phyloP scores from a whole-genome alignment of 2,797 vertebrate species.

The Luscinia megarhynchos region DNA sequence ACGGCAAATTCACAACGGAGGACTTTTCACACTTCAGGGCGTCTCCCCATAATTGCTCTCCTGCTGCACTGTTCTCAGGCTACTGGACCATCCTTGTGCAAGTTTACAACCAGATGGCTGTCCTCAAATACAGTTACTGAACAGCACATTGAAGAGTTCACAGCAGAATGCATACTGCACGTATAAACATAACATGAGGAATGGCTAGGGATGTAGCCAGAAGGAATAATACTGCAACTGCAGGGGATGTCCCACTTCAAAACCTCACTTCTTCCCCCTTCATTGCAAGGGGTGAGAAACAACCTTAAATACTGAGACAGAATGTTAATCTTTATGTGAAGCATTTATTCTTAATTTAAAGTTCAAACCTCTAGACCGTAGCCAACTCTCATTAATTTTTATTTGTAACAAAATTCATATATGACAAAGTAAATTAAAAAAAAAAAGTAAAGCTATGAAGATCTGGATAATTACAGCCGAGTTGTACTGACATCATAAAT shows the following conservation, averaged over 20 bases:
- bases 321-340: constrained; percentile 39
- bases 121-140: not conserved
- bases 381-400: constrained; percentile 18
- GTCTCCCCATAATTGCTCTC: not conserved
- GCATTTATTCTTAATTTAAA: constrained; percentile 19
- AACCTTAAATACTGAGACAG: not conserved
- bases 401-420: constrained; percentile 44
- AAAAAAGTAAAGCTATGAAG: not conserved
- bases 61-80: not conserved
- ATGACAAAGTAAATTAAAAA: constrained; percentile 28
- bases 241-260: not conserved
- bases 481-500: constrained; percentile 63
- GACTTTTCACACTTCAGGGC: not conserved
- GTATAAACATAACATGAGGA: not conserved
- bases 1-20: not conserved
- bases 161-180: not conserved
- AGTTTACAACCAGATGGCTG: not conserved
- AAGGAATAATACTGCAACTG: not conserved
- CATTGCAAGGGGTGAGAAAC: not conserved
- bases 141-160: not conserved
- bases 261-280: not conserved
- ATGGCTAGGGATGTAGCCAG: not conserved
- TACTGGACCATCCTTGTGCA: not conserved
- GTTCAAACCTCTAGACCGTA: constrained; percentile 15
- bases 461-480: constrained; percentile 11